phyloP scores from a whole-genome alignment of 1,140 invertebrate genomes.

The Calliopsis andreniformis region DNA sequence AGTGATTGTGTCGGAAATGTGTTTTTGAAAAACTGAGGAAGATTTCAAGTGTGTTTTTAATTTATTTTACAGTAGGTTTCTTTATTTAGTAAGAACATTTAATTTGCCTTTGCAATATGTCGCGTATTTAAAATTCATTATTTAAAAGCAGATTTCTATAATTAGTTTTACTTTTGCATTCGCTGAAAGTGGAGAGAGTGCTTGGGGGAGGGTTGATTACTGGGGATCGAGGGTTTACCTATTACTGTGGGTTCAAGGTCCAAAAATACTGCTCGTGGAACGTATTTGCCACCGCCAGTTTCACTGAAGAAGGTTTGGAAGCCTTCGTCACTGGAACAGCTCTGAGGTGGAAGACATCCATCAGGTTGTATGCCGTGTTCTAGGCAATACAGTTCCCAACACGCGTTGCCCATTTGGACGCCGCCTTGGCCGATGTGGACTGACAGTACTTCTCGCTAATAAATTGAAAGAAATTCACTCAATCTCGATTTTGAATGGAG shows the following conservation, averaged over 20 bases:
- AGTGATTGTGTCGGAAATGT: background rate
- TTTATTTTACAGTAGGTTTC: too few species aligned
- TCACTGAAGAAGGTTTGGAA: conserved; percentile 87
- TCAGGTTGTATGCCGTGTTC: conserved; percentile 88
- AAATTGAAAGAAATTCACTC: conserved; percentile 7
- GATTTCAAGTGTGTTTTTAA: too few species aligned
- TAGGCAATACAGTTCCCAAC: conserved; percentile 87
- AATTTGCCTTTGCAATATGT: too few species aligned
- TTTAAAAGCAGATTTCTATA: too few species aligned
- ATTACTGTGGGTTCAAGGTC: conserved; percentile 90
- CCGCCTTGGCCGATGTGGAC: conserved; percentile 89
- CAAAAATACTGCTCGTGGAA: conserved; percentile 89
- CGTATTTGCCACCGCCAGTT: conserved; percentile 87
- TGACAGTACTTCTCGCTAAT: conserved; percentile 79
- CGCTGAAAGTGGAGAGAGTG: too few species aligned
- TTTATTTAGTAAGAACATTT: too few species aligned
- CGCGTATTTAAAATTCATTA: too few species aligned
- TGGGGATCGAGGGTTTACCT: too few species aligned
- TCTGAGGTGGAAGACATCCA: conserved; percentile 80
- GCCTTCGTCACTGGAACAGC: conserved; percentile 79
- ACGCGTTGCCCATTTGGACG: conserved; percentile 88
- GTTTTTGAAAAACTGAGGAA: too few species aligned
- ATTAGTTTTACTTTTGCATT: too few species aligned
- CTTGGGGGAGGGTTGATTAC: too few species aligned
- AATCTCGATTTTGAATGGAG: background rate